Evolutionary conservation across 2,888 invertebrate genomes (phyloP), one percentile per base, ranked within the genome.

Genomic region (Subacronicta megacephala): DNA sequence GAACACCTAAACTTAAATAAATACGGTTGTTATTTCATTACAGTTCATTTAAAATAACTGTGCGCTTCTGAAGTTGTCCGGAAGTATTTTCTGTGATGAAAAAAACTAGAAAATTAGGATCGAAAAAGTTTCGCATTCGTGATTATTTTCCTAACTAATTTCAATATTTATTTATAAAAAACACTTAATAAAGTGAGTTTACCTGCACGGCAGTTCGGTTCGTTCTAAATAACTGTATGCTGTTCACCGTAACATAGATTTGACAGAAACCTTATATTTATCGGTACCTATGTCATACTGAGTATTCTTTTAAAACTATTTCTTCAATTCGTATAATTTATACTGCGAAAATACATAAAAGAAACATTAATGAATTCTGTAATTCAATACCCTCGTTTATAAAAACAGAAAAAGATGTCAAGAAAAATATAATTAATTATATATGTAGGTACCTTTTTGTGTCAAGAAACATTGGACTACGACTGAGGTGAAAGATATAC

Each of bases 361-460:
- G 2, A 36, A n/a, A 9, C 1, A 9, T 47, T 37, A 50, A 50
- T 37, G 35, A n/a, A 71, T 58, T 50, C 17, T 57, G 53, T 54
- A 67, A 69, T 42, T 16, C 7, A 29, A 69, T 49, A 54, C 56
- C 16, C 36, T 38, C 33, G 10, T 47, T 36, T 44, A 46, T 29
- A 16, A 57, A 47, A 47, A 10, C n/a, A 33, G 29, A 37, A 17
- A 26, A 13, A 51, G 12, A 36, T 36, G 23, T 38, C 12, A 9
- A 35, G 13, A 37, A 13, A 49, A 41, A 17, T n/a, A 51, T 42
- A 23, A 49, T 26, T 46, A 67, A 20, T 47, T 13, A 37, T 47
- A 54, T 13, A 29, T 3, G n/a, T 31, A 31, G n/a, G 31, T 31
- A 31, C 5, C 31, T n/a, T n/a, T n/a, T 31, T n/a, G 26, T 31